Conservation (phyloP, 2,797 vertebrate genomes). For the Sebastes oblongus region DNA sequence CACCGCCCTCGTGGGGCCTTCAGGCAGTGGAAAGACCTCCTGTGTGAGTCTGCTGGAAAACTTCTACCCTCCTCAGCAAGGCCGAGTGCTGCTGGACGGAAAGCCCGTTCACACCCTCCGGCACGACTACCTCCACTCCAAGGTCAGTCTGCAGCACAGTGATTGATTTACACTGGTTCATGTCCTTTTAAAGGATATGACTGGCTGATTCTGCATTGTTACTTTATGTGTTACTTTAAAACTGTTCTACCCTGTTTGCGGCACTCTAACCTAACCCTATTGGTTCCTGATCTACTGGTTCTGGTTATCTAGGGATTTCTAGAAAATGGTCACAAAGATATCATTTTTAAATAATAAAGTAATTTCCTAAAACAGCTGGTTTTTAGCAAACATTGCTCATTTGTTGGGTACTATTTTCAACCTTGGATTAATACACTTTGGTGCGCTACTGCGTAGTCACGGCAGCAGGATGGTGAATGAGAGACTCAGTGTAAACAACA, state of each 20-base stretch:
- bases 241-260: too few species aligned
- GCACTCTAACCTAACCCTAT: too few species aligned
- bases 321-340: too few species aligned
- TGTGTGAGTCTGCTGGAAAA: conserved; percentile 95
- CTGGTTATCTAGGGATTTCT: too few species aligned
- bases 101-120: conserved; percentile 85
- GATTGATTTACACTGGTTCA: background rate
- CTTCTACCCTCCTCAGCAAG: conserved; percentile 90
- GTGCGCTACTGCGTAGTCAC: background rate
- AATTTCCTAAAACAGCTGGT: background rate
- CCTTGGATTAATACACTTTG: background rate
- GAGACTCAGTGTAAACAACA: background rate
- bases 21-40: conserved; percentile 96
- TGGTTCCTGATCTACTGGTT: too few species aligned
- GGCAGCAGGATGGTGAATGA: background rate
- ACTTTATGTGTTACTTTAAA: too few species aligned
- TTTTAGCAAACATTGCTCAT: background rate
- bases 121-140: conserved; percentile 91
- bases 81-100: conserved; percentile 92
- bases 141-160: conserved; percentile 73
- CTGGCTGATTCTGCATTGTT: background rate
- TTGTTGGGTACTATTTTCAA: too few species aligned
- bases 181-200: background rate
- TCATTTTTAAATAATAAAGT: background rate
- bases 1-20: conserved; percentile 93